Percentiles rank a stretch among this genome's conserved stretches.
phyloP scores from a whole-genome alignment of 2,113 vertebrate genomes.

The Siniperca knerii region DNA sequence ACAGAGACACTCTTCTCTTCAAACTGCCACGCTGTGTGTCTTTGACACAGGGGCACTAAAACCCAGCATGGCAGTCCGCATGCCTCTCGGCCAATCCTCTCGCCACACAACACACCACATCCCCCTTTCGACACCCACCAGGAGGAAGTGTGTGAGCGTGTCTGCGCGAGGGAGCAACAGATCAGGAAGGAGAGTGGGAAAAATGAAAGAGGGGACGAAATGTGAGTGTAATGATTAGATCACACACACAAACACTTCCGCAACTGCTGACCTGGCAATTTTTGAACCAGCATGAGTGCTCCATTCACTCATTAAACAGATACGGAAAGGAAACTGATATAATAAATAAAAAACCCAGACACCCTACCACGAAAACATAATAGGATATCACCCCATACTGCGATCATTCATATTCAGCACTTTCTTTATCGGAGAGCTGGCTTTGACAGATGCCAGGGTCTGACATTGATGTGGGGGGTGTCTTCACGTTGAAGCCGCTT shows the following conservation, averaged over 20 bases:
- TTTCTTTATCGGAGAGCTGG: slow-evolving; percentile 62
- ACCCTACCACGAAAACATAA: slow-evolving; percentile 72
- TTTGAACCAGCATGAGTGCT: slow-evolving; percentile 43
- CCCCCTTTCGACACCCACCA: slow-evolving; percentile 4
- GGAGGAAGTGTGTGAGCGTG: slow-evolving; percentile 35
- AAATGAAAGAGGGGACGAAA: neutral
- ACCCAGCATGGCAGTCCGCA: slow-evolving; percentile 51
- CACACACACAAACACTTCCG: slow-evolving; percentile 39
- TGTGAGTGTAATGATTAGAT: slow-evolving; percentile 49
- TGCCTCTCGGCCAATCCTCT: slow-evolving; percentile 31
- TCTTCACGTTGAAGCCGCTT: slow-evolving; percentile 36
- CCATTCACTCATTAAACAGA: slow-evolving; percentile 64
- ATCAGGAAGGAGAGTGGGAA: slow-evolving; percentile 35
- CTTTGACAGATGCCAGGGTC: slow-evolving; percentile 61
- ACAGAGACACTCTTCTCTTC: slow-evolving; percentile 62
- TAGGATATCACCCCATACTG: slow-evolving; percentile 70
- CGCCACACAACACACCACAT: neutral
- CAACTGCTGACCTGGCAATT: slow-evolving; percentile 70
- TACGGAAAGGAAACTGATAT: slow-evolving; percentile 48
- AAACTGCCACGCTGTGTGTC: slow-evolving; percentile 52
- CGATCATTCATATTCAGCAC: slow-evolving; percentile 74
- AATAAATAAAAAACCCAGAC: slow-evolving; percentile 69
- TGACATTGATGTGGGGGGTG: slow-evolving; percentile 57
- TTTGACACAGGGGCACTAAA: slow-evolving; percentile 66
- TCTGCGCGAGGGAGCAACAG: slow-evolving; percentile 25